phyloP scores from a whole-genome alignment of 2,797 vertebrate species.

The Lerista edwardsae region DNA sequence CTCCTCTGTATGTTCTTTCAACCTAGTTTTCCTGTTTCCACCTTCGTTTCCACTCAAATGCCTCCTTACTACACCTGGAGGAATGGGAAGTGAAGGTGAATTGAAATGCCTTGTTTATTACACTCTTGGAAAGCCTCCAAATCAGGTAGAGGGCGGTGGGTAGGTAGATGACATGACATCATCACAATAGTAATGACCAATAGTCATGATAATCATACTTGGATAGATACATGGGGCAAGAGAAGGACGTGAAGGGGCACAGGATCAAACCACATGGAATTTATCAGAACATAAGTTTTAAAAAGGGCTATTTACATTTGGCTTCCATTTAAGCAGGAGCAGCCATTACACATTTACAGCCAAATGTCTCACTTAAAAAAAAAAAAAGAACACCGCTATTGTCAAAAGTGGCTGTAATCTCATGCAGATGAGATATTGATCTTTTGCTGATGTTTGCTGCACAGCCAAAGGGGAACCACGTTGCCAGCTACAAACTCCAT shows the following conservation, averaged over 20 bases:
- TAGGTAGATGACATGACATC: too few relatives aligned
- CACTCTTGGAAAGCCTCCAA: too few relatives aligned
- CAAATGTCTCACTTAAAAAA: slow-evolving; percentile 33
- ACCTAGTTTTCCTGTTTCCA: too few relatives aligned
- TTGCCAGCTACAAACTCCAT: slow-evolving; percentile 73
- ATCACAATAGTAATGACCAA: too few relatives aligned
- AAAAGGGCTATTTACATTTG: slow-evolving; percentile 32
- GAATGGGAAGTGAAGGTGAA: too few relatives aligned
- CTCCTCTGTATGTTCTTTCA: too few relatives aligned
- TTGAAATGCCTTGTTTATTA: too few relatives aligned
- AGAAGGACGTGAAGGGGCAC: neutral
- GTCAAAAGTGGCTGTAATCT: slow-evolving; percentile 71
- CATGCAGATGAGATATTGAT: slow-evolving; percentile 76
- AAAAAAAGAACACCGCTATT: slow-evolving; percentile 41
- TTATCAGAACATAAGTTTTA: slow-evolving; percentile 21
- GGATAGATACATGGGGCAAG: neutral
- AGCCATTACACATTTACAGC: slow-evolving; percentile 38
- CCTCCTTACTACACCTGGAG: too few relatives aligned
- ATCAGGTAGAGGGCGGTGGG: too few relatives aligned
- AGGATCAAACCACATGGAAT: slow-evolving; percentile 5
- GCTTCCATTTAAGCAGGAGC: slow-evolving; percentile 42
- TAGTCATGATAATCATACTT: neutral
- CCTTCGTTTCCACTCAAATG: too few relatives aligned
- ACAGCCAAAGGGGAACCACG: slow-evolving; percentile 69
- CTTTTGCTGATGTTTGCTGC: slow-evolving; percentile 66